Base-by-base conservation (phyloP, 2,888 invertebrate species). In the Athalia rosae region DNA sequence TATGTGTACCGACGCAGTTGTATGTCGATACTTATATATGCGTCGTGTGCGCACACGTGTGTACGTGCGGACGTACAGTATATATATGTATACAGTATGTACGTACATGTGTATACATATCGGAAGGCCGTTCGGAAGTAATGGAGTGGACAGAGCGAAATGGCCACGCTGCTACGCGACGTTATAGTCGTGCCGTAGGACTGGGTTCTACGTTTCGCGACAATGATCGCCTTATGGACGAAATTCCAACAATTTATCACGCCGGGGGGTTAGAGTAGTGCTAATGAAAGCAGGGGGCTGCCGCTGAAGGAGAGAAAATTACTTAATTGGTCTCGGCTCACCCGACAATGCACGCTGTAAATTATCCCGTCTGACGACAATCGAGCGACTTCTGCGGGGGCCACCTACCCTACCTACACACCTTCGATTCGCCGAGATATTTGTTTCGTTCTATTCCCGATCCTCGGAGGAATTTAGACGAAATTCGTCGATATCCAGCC, bases 81-180 rank as follows among this genome's bases (percentile, higher is more conserved):
- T 64, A 45, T 47, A 61, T 61, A 61, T 61, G 64, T 58, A n/a
- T n/a, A n/a, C n/a, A n/a, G n/a, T n/a, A n/a, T 13, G 47, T 64
- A 43, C 4, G 7, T 64, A 7, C 13, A 45, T 63, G 63, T 64
- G n/a, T 4, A 9, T 76, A 79, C 78, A 61, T 78, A 83, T 78
- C 79, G 78, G 59, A 80, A 80, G 79, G 77, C 81, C 81, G 82
- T 84, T 84, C 77, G 83, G 84, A 84, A 84, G 82, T 84, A 84
- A 84, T 84, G 83, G 82, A 82, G 81, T 82, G 81, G 76, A 79
- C 77, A 78, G 64, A 28, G 28, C 73, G 79, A 76, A 79, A 76
- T 76, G 82, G 81, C 82, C 84, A 80, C 82, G 81, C 82, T 82
- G 84, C 77, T 8, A 15, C 4, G 50, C 45, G 28, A 7, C 80